Evolutionary conservation across 1,140 invertebrate species (phyloP).

Genomic region (Leptinotarsa lineolata): DNA sequence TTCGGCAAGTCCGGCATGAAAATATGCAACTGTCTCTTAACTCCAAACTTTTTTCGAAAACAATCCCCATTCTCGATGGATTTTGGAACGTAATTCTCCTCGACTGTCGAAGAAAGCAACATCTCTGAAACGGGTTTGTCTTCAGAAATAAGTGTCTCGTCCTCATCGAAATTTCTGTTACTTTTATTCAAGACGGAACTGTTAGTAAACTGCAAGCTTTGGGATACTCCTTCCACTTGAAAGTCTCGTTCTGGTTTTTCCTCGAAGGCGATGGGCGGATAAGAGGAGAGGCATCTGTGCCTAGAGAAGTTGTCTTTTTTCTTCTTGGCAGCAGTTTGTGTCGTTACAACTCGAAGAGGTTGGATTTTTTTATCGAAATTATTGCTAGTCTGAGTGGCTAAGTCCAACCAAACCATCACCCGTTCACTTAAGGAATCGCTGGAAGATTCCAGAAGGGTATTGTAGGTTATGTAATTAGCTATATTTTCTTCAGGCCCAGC

Average conservation of each 20-base stretch:
- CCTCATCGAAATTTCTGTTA: neutral
- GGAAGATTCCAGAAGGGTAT: neutral
- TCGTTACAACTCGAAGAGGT: slow-evolving; percentile 37
- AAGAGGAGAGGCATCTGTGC: neutral
- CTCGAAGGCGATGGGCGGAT: neutral
- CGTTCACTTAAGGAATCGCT: slow-evolving; percentile 57
- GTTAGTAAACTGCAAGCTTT: neutral
- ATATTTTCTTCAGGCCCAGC: neutral
- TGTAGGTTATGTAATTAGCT: slow-evolving; percentile 5
- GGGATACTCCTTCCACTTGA: slow-evolving; percentile 13
- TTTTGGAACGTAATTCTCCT: slow-evolving; percentile 20
- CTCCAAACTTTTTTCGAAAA: slow-evolving; percentile 13
- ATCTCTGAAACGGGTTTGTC: neutral
- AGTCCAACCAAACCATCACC: slow-evolving; percentile 65
- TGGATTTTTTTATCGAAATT: slow-evolving; percentile 1
- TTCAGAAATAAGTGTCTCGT: neutral
- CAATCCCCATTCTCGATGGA: slow-evolving; percentile 6
- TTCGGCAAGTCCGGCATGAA: slow-evolving; percentile 67
- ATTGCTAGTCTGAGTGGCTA: slow-evolving; percentile 54
- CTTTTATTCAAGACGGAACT: neutral
- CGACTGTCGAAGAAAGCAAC: neutral
- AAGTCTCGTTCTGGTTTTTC: neutral
- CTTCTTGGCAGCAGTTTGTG: slow-evolving; percentile 17
- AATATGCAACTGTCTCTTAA: slow-evolving; percentile 67
- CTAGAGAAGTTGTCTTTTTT: neutral